A percentile compares a stretch with the other conserved stretches of the same genome.
phyloP scores from a whole-genome alignment of 1,140 invertebrate genomes.

The Diabrotica undecimpunctata region DNA sequence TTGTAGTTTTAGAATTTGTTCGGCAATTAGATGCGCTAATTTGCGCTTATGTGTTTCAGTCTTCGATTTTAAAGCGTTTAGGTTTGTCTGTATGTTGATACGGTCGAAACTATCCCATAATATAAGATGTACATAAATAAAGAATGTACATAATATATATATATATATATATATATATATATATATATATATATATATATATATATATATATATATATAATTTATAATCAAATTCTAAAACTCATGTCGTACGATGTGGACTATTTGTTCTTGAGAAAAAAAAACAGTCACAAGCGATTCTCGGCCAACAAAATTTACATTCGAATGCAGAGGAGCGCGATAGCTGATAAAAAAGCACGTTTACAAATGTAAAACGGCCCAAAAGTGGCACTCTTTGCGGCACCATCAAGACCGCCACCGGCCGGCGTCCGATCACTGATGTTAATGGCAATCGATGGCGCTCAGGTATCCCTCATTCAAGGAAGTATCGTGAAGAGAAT shows the following conservation, averaged over 20 bases:
- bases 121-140: too few relatives aligned
- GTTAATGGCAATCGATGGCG: constrained; percentile 15
- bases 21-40: too few relatives aligned
- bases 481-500: background rate
- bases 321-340: constrained; percentile 7
- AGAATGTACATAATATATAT: too few relatives aligned
- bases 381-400: constrained; percentile 19
- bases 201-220: too few relatives aligned
- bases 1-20: too few relatives aligned
- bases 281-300: constrained; percentile 1
- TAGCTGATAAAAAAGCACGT: constrained; percentile 17
- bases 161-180: too few relatives aligned
- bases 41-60: too few relatives aligned
- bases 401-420: background rate
- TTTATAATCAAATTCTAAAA: too few relatives aligned
- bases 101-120: too few relatives aligned
- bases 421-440: constrained; percentile 14
- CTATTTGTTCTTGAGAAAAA: background rate
- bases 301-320: constrained; percentile 11
- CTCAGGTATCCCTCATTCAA: constrained; percentile 18
- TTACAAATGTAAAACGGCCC: constrained; percentile 17
- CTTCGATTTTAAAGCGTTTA: too few relatives aligned
- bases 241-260: background rate
- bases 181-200: too few relatives aligned
- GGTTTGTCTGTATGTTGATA: too few relatives aligned